Evolutionary conservation across 2,888 invertebrate genomes (phyloP).

Genomic region (Phymatocera aterrima): DNA sequence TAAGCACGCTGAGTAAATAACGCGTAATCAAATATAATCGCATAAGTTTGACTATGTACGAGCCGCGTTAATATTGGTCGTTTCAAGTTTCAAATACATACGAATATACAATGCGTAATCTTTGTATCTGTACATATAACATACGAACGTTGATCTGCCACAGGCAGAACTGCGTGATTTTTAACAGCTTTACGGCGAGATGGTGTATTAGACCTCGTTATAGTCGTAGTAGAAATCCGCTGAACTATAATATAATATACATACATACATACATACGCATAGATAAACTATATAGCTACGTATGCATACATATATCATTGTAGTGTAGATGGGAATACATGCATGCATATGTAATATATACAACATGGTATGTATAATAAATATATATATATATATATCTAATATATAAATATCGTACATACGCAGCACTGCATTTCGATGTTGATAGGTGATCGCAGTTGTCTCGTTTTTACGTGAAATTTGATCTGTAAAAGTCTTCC

Average conservation of each 20-base stretch:
- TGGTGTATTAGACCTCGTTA: conserved; percentile 13
- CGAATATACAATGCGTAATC: not conserved
- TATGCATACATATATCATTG: conserved; percentile 2
- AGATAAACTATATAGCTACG: not conserved
- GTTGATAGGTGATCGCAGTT: conserved; percentile 48
- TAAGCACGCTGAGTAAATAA: conserved; percentile 11
- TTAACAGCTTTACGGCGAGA: conserved; percentile 22
- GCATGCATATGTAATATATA: conserved; percentile 50
- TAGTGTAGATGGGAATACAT: not conserved
- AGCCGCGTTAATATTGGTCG: conserved; percentile 9
- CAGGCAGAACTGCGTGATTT: conserved; percentile 6
- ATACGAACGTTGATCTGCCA: conserved; percentile 4
- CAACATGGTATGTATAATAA: too few relatives aligned
- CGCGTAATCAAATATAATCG: conserved; percentile 4
- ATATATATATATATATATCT: conserved; percentile 50
- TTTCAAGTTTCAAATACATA: conserved; percentile 4
- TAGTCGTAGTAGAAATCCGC: conserved; percentile 4
- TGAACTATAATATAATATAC: not conserved
- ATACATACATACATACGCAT: conserved; percentile 29
- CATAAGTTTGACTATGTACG: not conserved
- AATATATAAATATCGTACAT: conserved; percentile 28
- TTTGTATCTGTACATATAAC: conserved; percentile 17
- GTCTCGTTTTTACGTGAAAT: conserved; percentile 57
- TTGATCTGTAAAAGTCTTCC: conserved; percentile 66
- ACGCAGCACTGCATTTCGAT: conserved; percentile 40